Evolutionary conservation across 2,888 invertebrate genomes (phyloP), one percentile per base, ranked within the genome.

Genomic region (Mylabris sibirica): DNA sequence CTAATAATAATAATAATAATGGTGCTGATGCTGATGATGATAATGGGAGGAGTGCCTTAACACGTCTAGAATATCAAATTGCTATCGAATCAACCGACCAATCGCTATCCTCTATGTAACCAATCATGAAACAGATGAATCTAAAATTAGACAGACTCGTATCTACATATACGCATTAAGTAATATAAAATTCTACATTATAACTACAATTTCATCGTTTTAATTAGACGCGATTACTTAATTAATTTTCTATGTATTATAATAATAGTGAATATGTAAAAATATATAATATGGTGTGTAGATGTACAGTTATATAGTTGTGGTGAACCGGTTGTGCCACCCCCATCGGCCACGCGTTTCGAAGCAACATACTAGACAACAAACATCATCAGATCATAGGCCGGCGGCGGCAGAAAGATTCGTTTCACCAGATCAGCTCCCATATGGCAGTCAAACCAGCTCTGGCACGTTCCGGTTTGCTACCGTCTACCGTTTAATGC

Each of bases 391-490:
- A 61, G 64, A 61, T 60, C 59, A 60, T 64, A 61, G 64, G 64
- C 61, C 69, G 69, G 69, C 69, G 69, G 69, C 69, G 63, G 63
- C 63, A 67, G 65, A 66, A 67, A 65, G 66, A 67, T 70, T 68
- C 61, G 66, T 68, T 41, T 44, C 35, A 66, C 62, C 71, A 66
- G 69, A 67, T 60, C 68, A 63, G 71, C 64, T 71, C 69, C 76
- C 83, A 82, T 80, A 82, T 82, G 82, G 79, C 76, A 72, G 82
- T 81, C 82, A 81, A 82, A 82, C 82, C 82, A 75, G 74, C 75
- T 75, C 70, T 63, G 80, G 79, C 81, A 82, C 81, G 81, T 78
- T 78, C 79, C 78, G 77, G 78, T 79, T 80, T 77, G 73, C 75
- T 78, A 78, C 75, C 74, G 74, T 74, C 70, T 72, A 64, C 69